A percentile compares a stretch with the other conserved stretches of the same genome.
These are phyloP conservation scores for Myotis daubentonii DNA, from an alignment of 2,797 vertebrate genomes.

Conservation along the genomic window DNA sequence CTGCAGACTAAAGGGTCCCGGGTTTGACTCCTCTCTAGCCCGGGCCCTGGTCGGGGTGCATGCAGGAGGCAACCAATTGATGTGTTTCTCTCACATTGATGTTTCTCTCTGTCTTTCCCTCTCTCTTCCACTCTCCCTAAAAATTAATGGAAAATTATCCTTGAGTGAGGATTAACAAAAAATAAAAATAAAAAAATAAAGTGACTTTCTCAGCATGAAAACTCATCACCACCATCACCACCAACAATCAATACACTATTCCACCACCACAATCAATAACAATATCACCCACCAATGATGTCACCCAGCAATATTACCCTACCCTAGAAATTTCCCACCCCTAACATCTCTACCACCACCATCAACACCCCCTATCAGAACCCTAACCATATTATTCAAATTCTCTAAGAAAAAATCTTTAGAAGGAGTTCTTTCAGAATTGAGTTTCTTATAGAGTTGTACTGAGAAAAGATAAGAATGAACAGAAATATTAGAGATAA, in stretches of 20 bases:
- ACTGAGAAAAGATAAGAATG: not conserved
- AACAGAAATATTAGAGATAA: not conserved
- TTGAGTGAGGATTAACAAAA: too few relatives aligned
- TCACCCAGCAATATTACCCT: not conserved
- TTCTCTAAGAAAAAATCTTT: constrained; percentile 13
- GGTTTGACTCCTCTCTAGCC: too few relatives aligned
- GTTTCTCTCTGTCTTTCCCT: too few relatives aligned
- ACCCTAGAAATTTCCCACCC: not conserved
- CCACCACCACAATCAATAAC: not conserved
- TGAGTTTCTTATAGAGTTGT: not conserved
- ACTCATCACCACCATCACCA: not conserved
- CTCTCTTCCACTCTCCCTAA: too few relatives aligned
- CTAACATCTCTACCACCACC: not conserved
- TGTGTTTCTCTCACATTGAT: too few relatives aligned
- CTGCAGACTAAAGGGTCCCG: too few relatives aligned
- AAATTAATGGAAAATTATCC: too few relatives aligned
- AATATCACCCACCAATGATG: not conserved
- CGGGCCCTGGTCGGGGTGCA: too few relatives aligned
- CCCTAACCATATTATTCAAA: not conserved
- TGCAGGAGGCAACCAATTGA: too few relatives aligned
- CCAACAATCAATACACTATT: not conserved
- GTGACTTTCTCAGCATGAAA: not conserved
- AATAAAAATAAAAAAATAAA: too few relatives aligned
- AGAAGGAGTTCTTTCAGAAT: not conserved
- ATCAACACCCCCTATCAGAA: not conserved